Evolutionary conservation across 2,113 vertebrate species (phyloP), one percentile per base, ranked within the genome.

Genomic region (Protobothrops mucrosquamatus): DNA sequence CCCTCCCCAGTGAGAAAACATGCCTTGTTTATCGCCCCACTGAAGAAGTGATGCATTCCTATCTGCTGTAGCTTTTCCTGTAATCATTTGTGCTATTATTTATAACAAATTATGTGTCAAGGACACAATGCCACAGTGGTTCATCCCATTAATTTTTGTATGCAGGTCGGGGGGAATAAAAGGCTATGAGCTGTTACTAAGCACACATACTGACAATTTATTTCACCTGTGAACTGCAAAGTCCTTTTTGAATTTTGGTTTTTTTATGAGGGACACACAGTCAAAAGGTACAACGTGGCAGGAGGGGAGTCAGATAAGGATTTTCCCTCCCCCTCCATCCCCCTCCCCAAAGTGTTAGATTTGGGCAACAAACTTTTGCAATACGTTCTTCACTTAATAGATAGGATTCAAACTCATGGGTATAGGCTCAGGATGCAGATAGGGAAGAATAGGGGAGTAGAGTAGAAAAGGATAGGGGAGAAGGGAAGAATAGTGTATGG

Each of bases 31-130:
- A 96, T 97, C 64, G 89, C 93, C 92, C 57, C 94, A 91, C 57
- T 91, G 48, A 92, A 90, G 96, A 96, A 96, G 93, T 90, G 95
- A 96, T 96, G 93, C n/a, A 93, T 90, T 96, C 94, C 91, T 95
- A 96, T 90, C 89, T 90, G 88, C 94, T 94, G 91, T 91, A 90
- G 93, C 39, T 91, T 93, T 95, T 74, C 23, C 88, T 89, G 51
- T 95, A 96, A 97, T 97, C 34, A 96, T 97, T 96, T 97, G 94
- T 96, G 96, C 95, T 96, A 95, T 96, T 97, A 97, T 97, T 96
- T 96, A 89, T 94, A 95, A 96, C 94, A 97, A 96, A 97, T 97
- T 96, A 86, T 54, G 15, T 91, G 93, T 95, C 95, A 96, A 97
- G 93, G 95, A 88, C 92, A 94, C 92, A 94, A 95, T 94, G 93